Percentiles rank a stretch among this genome's conserved stretches.
Conservation (phyloP, 1,140 invertebrate genomes). For the Probaryconus sp. region DNA sequence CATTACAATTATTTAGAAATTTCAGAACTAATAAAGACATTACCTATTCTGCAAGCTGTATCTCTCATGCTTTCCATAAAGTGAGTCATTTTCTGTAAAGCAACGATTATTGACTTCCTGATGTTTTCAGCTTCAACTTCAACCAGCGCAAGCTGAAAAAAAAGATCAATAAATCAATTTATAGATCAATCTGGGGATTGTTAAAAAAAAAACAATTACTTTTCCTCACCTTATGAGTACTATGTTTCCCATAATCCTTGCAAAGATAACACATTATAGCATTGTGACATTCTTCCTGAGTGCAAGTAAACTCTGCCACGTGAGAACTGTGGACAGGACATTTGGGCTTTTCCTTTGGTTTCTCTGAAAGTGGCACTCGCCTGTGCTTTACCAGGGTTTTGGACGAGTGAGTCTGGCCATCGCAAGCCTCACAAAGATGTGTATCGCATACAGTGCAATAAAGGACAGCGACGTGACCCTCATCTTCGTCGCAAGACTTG, state of each 20-base stretch:
- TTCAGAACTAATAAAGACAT: slow-evolving; percentile 13
- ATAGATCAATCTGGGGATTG: not conserved
- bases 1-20: not conserved
- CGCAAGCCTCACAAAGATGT: slow-evolving; percentile 81
- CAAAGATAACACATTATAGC: slow-evolving; percentile 82
- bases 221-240: slow-evolving; percentile 78
- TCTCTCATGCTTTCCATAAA: slow-evolving; percentile 82
- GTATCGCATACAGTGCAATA: slow-evolving; percentile 81
- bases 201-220: not conserved
- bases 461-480: slow-evolving; percentile 80
- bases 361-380: slow-evolving; percentile 81
- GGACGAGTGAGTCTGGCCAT: slow-evolving; percentile 80
- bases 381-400: slow-evolving; percentile 80
- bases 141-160: slow-evolving; percentile 78
- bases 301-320: slow-evolving; percentile 81
- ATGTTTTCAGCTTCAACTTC: slow-evolving; percentile 82
- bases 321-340: slow-evolving; percentile 81
- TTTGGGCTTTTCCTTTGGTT: slow-evolving; percentile 81
- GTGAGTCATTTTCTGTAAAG: slow-evolving; percentile 79
- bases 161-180: slow-evolving; percentile 21
- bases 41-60: slow-evolving; percentile 78
- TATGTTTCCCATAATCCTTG: slow-evolving; percentile 81
- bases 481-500: slow-evolving; percentile 81
- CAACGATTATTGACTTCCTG: slow-evolving; percentile 77
- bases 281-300: slow-evolving; percentile 80